Base-by-base conservation (phyloP, 2,113 vertebrate genomes). In the Ia io region DNA sequence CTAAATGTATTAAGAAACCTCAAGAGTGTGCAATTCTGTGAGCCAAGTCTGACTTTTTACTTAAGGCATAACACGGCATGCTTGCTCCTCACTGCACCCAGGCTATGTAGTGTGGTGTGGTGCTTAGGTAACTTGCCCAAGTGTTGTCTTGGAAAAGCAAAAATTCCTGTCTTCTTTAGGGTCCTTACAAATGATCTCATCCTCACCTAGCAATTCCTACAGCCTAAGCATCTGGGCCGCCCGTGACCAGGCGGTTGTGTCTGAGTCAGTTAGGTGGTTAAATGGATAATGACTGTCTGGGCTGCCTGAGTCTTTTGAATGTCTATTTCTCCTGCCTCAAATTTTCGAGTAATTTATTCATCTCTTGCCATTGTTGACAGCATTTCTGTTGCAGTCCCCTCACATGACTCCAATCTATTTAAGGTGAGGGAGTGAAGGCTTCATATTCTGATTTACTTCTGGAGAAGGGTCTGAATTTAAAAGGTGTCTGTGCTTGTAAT, bases 221-320 rank as follows among this genome's bases (percentile, higher is more conserved):
- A 85, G 70, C 88, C 97, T 40, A 0, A 94, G 80, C 93, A 85
- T 97, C 96, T 97, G 96, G 86, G 77, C 95, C 86, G 92, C 91
- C 93, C 93, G 88, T 94, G 93, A 95, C 96, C 96, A 92, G 82
- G 94, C 96, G 89, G 92, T 97, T 97, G 94, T 97, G 93, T 96
- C 96, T 74, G 85, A 97, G 96, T 94, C 96, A 94, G 94, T 97
- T 97, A 94, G 40, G 84, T 96, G 97, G 97, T 96, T 98, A 98
- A 98, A 95, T 95, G 90, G 96, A 97, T 98, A 97, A 98, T 93
- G 83, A 96, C 90, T 97, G 90, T 93, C 96, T 96, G 88, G 6
- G n/a, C 88, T 95, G 91, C 44, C 85, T 91, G 89, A 92, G 83
- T 94, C 91, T 97, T 95, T 88, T 82, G 97, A 98, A 98, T 97